Evolutionary conservation across 2,113 vertebrate species (phyloP).

Genomic region (Petaurus breviceps): DNA sequence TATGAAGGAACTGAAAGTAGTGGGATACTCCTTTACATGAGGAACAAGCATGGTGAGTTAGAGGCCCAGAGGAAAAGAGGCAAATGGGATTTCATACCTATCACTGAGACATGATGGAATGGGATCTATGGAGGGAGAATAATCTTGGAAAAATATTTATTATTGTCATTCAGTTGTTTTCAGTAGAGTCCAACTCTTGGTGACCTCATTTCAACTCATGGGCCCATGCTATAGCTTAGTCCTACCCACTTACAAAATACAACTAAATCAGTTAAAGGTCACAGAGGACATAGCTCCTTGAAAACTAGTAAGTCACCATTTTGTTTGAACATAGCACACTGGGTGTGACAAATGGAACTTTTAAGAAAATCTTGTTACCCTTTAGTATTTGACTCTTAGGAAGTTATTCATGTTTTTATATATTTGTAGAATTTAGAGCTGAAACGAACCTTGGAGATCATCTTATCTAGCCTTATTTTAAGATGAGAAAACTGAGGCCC

Average conservation of each 20-base stretch:
- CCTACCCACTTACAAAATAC: neutral
- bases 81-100: neutral
- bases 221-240: neutral
- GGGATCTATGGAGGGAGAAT: neutral
- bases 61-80: neutral
- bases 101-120: neutral
- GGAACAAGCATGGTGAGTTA: neutral
- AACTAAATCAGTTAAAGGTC: conserved; percentile 5
- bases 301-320: neutral
- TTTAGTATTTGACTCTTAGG: neutral
- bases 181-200: too few species aligned
- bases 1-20: neutral
- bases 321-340: conserved; percentile 1
- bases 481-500: neutral
- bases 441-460: neutral
- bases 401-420: neutral
- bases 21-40: neutral
- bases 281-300: neutral
- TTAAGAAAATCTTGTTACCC: neutral
- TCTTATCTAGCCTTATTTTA: neutral
- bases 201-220: neutral
- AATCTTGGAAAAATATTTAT: neutral
- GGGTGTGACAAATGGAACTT: neutral
- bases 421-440: neutral
- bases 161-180: neutral